Evolutionary conservation across 2,888 invertebrate genomes (phyloP).

Genomic region (Bunonema sp.): DNA sequence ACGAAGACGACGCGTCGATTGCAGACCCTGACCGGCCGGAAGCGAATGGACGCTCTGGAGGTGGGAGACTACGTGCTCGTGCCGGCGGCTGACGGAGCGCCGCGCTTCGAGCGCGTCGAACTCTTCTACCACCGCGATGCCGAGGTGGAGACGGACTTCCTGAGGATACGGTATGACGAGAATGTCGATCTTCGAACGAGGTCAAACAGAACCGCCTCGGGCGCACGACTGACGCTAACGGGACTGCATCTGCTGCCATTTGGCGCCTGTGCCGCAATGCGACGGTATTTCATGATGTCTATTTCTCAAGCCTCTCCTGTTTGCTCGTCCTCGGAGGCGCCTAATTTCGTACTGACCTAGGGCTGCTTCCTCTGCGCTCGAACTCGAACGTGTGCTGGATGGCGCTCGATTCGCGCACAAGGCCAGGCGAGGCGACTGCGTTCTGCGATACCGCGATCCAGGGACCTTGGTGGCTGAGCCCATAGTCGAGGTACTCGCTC

Average conservation of each 20-base stretch:
- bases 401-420: constrained; percentile 17
- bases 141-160: constrained; percentile 22
- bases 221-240: constrained; percentile 26
- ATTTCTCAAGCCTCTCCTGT: no score
- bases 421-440: constrained; percentile 28
- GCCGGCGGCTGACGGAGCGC: constrained; percentile 22
- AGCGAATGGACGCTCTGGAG: constrained; percentile 32
- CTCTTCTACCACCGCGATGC: constrained; percentile 41
- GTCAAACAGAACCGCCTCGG: constrained; percentile 27
- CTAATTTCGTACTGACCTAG: not conserved
- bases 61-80: constrained; percentile 38
- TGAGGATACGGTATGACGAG: no score
- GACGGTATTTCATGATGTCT: no score
- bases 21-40: constrained; percentile 13
- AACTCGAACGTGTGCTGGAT: constrained; percentile 1
- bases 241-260: constrained; percentile 33
- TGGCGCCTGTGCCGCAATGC: constrained; percentile 19
- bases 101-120: constrained; percentile 36
- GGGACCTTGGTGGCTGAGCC: constrained; percentile 18
- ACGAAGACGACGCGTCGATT: no score
- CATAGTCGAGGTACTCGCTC: constrained; percentile 19
- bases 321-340: no score
- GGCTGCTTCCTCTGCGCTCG: not conserved
- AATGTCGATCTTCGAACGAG: no score
- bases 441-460: constrained; percentile 16